phyloP scores from a whole-genome alignment of 2,888 invertebrate genomes.

The Pocota personata region DNA sequence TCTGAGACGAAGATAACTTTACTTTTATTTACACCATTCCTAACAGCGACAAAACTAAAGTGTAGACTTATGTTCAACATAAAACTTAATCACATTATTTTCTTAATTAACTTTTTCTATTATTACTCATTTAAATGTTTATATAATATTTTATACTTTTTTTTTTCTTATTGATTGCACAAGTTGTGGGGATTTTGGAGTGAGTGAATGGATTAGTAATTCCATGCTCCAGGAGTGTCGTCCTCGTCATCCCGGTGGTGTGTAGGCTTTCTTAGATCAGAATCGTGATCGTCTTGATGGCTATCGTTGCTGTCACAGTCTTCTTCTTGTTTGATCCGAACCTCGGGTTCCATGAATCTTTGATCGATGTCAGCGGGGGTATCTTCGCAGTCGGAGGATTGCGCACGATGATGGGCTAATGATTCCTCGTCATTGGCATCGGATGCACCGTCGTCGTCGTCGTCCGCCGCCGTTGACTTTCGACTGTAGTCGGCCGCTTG shows the following conservation, averaged over 20 bases:
- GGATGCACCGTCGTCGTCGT: constrained; percentile 89
- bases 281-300: constrained; percentile 59
- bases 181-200: constrained; percentile 47
- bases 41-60: constrained; percentile 63
- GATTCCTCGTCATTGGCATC: constrained; percentile 78
- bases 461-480: constrained; percentile 78
- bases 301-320: constrained; percentile 78
- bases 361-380: constrained; percentile 79
- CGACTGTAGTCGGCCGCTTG: constrained; percentile 88
- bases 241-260: constrained; percentile 64
- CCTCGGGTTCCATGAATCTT: constrained; percentile 81
- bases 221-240: constrained; percentile 68
- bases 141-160: constrained; percentile 8
- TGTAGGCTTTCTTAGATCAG: constrained; percentile 37
- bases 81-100: constrained; percentile 74
- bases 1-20: constrained; percentile 68
- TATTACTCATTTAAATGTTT: constrained; percentile 1
- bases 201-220: constrained; percentile 47
- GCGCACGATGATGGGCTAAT: constrained; percentile 45
- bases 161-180: constrained; percentile 68
- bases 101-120: constrained; percentile 39
- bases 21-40: constrained; percentile 62
- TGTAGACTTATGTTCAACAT: constrained; percentile 72
- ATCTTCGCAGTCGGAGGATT: constrained; percentile 75
- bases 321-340: constrained; percentile 81